Evolutionary conservation across 2,888 invertebrate genomes (phyloP).

Genomic region (Yponomeuta cagnagella): DNA sequence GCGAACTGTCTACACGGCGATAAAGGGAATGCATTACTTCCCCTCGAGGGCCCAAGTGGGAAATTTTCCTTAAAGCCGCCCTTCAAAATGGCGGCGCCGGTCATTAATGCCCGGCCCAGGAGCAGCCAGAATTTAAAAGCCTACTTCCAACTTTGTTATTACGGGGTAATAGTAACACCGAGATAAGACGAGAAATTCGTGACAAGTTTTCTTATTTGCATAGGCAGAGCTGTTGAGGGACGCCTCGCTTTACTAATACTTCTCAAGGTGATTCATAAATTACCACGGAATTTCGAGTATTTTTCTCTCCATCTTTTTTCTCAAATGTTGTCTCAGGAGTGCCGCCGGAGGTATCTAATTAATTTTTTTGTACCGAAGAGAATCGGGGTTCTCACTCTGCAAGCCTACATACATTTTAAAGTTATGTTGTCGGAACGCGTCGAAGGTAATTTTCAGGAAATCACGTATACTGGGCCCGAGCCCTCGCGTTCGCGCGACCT

Average conservation of each 20-base stretch:
- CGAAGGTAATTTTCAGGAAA: background rate
- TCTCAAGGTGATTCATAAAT: slow-evolving; percentile 22
- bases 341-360: slow-evolving; percentile 13
- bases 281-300: slow-evolving; percentile 8
- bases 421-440: background rate
- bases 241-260: slow-evolving; percentile 21
- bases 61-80: slow-evolving; percentile 61
- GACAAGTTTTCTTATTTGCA: slow-evolving; percentile 29
- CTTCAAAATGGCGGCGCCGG: slow-evolving; percentile 60
- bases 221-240: slow-evolving; percentile 13
- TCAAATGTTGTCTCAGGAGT: slow-evolving; percentile 21
- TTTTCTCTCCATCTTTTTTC: slow-evolving; percentile 18
- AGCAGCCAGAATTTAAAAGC: slow-evolving; percentile 58
- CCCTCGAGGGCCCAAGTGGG: slow-evolving; percentile 43
- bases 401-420: background rate
- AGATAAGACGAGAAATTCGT: slow-evolving; percentile 35
- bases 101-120: slow-evolving; percentile 58
- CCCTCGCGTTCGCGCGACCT: background rate
- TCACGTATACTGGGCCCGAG: background rate
- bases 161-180: slow-evolving; percentile 31
- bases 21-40: slow-evolving; percentile 75
- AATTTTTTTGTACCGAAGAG: background rate
- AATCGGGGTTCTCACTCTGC: background rate
- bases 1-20: slow-evolving; percentile 66
- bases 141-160: slow-evolving; percentile 54